Base-by-base conservation (phyloP, 2,888 invertebrate genomes). In the Nemapogon koenigi region DNA sequence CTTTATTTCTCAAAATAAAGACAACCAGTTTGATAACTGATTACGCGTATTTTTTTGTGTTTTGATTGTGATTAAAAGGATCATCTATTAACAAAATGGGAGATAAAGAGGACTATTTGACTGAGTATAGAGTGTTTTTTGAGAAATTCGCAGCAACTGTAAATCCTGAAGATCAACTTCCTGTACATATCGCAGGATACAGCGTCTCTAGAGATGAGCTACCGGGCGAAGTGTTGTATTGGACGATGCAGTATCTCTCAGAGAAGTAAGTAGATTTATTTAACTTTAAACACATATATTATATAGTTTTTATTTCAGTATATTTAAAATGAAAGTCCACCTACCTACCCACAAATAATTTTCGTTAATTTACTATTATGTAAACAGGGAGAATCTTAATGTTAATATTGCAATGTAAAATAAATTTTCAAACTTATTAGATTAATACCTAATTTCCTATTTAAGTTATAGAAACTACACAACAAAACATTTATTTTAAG, bases 171-270 rank as follows among this genome's bases (percentile, higher is more conserved):
- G 89, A 90, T 62, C 89, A 88, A 58, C 70, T 90, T 49, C 89
- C 90, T 37, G 87, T 90, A 33, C 83, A 85, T 57, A 85, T 88
- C 42, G 84, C 84, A 46, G 83, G 84, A 46, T 87, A 88, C 60
- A 83, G 85, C 45, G 81, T 89, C 50, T 81, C 84, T 29, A 85
- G 86, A 50, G 66, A 79, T 7, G 91, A 91, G 71, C 71, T 90
- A 41, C 76, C 83, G 49, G 90, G 90, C 32, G 89, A 89, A 61
- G 84, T 90, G 44, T 81, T 89, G 41, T 86, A 88, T 64, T 89
- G 89, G 86, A 85, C 84, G 35, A 82, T 88, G 39, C 88, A 89
- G 61, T 90, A 90, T 71, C 80, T 91, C 53, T 83, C 83, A 49
- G 85, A 87, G 66, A 88, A 87, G 91, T 90, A 75, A 86, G 86